Evolutionary conservation across 2,113 vertebrate species (phyloP).

Genomic region (Nothobranchius furzeri): DNA sequence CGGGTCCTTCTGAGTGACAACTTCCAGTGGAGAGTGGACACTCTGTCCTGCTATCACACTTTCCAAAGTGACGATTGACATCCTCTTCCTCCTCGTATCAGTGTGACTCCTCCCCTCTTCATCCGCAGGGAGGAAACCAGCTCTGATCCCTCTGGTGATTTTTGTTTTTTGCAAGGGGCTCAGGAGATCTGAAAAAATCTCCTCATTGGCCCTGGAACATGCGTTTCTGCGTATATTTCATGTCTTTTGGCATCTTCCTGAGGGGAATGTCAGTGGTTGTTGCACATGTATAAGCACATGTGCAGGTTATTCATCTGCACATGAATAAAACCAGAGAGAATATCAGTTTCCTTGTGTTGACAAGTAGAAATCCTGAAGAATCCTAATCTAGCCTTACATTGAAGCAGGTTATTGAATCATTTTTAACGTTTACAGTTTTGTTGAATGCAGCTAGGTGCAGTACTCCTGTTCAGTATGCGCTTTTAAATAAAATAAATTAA

Average conservation of each 20-base stretch:
- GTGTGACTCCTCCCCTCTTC: neutral
- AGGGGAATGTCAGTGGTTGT: constrained; percentile 32
- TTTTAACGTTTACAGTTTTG: too few species aligned
- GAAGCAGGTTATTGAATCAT: too few species aligned
- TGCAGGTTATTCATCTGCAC: neutral
- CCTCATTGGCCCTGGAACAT: constrained; percentile 47
- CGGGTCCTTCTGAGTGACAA: constrained; percentile 37
- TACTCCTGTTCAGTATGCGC: too few species aligned
- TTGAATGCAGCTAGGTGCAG: too few species aligned
- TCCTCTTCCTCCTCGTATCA: constrained; percentile 49
- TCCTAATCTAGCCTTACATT: too few species aligned
- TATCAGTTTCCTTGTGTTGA: constrained; percentile 1
- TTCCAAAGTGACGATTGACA: constrained; percentile 9
- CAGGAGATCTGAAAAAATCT: constrained; percentile 46
- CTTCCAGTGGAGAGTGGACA: constrained; percentile 42
- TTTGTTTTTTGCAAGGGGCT: constrained; percentile 7
- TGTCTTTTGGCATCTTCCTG: constrained; percentile 42
- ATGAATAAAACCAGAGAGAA: constrained; percentile 9
- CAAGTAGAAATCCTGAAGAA: neutral
- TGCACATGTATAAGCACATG: constrained; percentile 15
- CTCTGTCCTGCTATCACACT: constrained; percentile 12
- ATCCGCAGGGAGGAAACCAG: constrained; percentile 11
- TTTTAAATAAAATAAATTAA: too few species aligned
- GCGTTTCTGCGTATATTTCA: constrained; percentile 34
- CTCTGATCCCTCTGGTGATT: neutral